Base-by-base conservation (phyloP, 2,888 invertebrate species). In the Suillia variegata region DNA sequence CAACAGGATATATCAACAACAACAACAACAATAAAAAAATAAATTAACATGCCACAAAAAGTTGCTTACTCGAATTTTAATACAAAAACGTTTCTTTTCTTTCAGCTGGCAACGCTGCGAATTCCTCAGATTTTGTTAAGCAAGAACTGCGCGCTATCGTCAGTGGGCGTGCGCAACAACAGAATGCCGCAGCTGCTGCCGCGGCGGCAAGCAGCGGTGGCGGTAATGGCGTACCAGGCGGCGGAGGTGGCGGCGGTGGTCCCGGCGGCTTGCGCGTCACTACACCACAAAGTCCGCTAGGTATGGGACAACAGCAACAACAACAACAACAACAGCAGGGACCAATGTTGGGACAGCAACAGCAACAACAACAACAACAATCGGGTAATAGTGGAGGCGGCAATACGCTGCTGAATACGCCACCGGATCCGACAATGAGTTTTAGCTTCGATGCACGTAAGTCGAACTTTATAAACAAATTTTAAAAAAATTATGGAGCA, bases 121-220 rank as follows among this genome's bases (percentile, higher is more conserved):
- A 86, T 80, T 87, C 89, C 62, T 92, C 94, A 54, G 95, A 95
- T 84, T 95, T 91, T 83, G 95, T 96, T 70, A 88, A 94, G 76
- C 94, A 96, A 84, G 94, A 95, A 83, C 84, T 96, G 75, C 87
- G 95, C 70, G 93, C 94, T 52, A 90, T 92, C 65, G 94, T 96
- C 61, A 94, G 92, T 68, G 93, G 92, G 56, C 87, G 95, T 75
- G 90, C 91, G 34, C 85, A 86, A 68, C 80, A 81, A 63, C 77
- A 78, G 48, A 73, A 76, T 33, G 84, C 85, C 31, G 76, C 76
- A 18, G 72, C 77, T 1, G 73, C 67, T 13, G 67, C 69, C 3
- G 67, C 66, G 20, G 56, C 56, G 22, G 56, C 56, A 3, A 56
- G 31, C 42, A 50, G 34, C 12, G 71, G 71, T 26, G 69, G 67